Evolutionary conservation across 2,797 vertebrate species (phyloP), one percentile per base, ranked within the genome.

Genomic region (Sebastes matsubarae): DNA sequence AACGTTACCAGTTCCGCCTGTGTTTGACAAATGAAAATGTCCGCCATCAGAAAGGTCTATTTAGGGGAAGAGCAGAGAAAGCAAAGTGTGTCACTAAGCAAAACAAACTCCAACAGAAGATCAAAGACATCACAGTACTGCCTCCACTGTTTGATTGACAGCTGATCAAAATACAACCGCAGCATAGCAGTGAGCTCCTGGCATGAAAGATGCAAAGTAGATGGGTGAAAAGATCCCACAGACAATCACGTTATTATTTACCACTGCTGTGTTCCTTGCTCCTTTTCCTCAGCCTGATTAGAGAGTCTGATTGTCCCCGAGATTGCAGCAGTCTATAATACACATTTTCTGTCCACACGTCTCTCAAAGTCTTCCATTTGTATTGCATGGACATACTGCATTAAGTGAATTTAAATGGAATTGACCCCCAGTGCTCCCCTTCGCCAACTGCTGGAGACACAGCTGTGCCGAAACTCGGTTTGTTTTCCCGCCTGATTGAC

Each of bases 381-480:
- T 64, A 61, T 66, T 77, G 25, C 27, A 20, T 18, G 24, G 32
- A 75, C 38, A 18, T 3, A 52, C 57, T 50, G 50, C 58, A 20
- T 29, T 72, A 68, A 75, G 69, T 74, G 1, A 65, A 75, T 8
- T 29, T 8, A 75, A 69, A 86, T 80, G 52, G 25, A 75, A 68
- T 7, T 61, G 79, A 79, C 69, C 83, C 65, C 7, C 7, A 11
- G 75, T 65, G 32, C 66, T 66, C 69, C 20, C 38, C 24, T 24
- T 36, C 1, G 4, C 46, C 72, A 46, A 34, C 61, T 68, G 77
- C 69, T 64, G 69, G 73, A 80, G 70, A 70, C 87, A 75, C 88
- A 91, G 85, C 88, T 92, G 90, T 77, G 81, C 46, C 70, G 24
- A 34, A 72, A 68, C 72, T 67, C 29, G 18, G 30, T 68, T 69